Percentiles rank a stretch among this genome's conserved stretches.
Evolutionary conservation across 2,113 vertebrate species (phyloP).

Genomic region (Psilopsiagon aurifrons): DNA sequence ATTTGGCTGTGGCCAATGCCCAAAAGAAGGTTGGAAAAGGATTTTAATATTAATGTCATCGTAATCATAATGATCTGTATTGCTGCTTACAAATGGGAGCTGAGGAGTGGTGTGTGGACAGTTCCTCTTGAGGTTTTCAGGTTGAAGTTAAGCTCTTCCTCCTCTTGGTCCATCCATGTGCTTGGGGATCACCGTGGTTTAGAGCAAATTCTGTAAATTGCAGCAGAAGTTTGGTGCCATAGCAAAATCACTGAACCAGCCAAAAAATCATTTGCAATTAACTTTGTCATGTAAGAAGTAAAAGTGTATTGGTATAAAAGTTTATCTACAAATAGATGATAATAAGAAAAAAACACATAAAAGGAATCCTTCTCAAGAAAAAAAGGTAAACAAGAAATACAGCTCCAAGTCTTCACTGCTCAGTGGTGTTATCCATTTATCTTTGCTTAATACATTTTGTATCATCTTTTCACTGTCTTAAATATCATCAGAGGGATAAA

Average conservation of each 20-base stretch:
- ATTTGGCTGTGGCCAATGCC: neutral
- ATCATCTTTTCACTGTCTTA: slow-evolving; percentile 44
- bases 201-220: neutral
- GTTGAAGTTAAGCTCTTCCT: neutral
- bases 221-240: neutral
- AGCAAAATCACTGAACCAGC: neutral
- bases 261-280: neutral
- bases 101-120: neutral
- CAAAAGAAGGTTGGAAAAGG: neutral
- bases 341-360: neutral
- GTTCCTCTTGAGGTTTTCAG: neutral
- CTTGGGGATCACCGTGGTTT: neutral
- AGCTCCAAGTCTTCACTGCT: neutral
- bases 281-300: neutral
- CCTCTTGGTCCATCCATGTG: neutral
- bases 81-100: neutral
- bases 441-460: neutral
- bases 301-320: neutral
- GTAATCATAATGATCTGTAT: neutral
- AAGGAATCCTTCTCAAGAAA: neutral
- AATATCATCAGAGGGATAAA: slow-evolving; percentile 70
- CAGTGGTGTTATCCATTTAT: neutral
- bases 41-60: neutral
- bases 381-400: neutral
- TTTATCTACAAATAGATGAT: neutral